Conservation (phyloP, 2,113 vertebrate genomes). For the Oreocharis arfaki region DNA sequence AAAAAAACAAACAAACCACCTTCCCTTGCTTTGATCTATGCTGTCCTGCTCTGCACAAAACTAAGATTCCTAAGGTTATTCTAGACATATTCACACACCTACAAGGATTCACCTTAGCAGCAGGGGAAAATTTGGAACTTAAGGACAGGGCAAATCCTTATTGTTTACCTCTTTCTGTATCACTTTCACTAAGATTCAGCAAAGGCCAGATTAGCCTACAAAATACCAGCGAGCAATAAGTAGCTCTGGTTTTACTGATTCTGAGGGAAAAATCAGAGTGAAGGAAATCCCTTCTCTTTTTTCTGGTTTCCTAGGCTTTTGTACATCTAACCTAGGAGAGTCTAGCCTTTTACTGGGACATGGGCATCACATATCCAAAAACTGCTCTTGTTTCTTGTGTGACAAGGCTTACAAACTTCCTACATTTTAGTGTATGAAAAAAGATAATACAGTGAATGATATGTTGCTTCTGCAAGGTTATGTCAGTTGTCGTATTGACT, state of each 20-base stretch:
- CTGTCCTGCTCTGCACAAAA: neutral
- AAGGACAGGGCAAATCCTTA: neutral
- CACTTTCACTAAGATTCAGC: neutral
- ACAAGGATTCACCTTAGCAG: neutral
- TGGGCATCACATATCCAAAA: neutral
- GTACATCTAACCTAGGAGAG: neutral
- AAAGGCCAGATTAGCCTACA: neutral
- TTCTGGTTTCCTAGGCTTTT: neutral
- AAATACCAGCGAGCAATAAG: neutral
- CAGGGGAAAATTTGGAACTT: neutral
- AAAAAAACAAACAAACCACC: accelerated
- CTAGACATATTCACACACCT: neutral
- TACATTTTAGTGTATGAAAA: neutral
- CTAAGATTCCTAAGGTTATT: neutral
- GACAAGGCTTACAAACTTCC: neutral
- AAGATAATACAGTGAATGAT: neutral
- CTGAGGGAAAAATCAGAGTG: neutral
- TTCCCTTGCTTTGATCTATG: neutral
- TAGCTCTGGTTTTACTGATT: neutral
- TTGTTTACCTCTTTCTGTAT: neutral
- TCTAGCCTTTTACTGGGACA: neutral
- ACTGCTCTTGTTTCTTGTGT: neutral
- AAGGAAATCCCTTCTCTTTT: neutral
- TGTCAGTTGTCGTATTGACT: constrained; percentile 20
- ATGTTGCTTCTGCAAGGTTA: neutral